Conservation (phyloP, 2,888 invertebrate species). For the Bombylius discolor region DNA sequence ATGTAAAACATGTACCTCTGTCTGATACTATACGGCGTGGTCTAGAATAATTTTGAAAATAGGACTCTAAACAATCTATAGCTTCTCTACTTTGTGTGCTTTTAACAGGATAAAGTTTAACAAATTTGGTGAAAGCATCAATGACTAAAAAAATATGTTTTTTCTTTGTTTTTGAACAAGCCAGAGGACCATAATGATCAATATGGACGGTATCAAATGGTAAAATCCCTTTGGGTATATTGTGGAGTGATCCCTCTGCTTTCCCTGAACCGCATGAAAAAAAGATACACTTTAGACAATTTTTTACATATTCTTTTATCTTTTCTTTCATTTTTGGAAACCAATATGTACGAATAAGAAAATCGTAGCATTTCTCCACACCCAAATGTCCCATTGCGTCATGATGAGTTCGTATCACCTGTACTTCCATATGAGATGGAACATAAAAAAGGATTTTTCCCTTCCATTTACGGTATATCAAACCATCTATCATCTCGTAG, state of each 20-base stretch:
- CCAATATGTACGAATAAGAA: constrained; percentile 18
- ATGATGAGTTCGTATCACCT: constrained; percentile 17
- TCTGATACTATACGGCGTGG: constrained; percentile 6
- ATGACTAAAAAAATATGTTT: constrained; percentile 9
- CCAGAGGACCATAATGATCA: constrained; percentile 22
- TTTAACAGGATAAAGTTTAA: constrained; percentile 15
- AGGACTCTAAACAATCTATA: constrained; percentile 2
- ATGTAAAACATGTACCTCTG: constrained; percentile 6
- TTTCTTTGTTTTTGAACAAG: constrained; percentile 20
- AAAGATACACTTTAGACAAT: constrained; percentile 8
- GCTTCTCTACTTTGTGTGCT: constrained; percentile 6
- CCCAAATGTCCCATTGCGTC: constrained; percentile 23
- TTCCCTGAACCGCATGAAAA: constrained; percentile 14
- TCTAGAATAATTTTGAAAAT: constrained; percentile 2
- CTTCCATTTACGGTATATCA: constrained; percentile 9
- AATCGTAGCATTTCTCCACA: constrained; percentile 18
- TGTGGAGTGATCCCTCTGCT: constrained; percentile 20
- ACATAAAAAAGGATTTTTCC: constrained; percentile 8
- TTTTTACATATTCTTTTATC: constrained; percentile 3
- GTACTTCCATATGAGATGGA: constrained; percentile 16
- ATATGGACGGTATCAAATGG: constrained; percentile 16
- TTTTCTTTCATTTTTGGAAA: constrained; percentile 20
- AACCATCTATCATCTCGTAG: constrained; percentile 8
- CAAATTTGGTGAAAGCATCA: constrained; percentile 20
- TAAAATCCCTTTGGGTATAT: constrained; percentile 17